Base-by-base conservation (phyloP, 2,113 vertebrate species). In the Cyanoramphus novaezelandiae region DNA sequence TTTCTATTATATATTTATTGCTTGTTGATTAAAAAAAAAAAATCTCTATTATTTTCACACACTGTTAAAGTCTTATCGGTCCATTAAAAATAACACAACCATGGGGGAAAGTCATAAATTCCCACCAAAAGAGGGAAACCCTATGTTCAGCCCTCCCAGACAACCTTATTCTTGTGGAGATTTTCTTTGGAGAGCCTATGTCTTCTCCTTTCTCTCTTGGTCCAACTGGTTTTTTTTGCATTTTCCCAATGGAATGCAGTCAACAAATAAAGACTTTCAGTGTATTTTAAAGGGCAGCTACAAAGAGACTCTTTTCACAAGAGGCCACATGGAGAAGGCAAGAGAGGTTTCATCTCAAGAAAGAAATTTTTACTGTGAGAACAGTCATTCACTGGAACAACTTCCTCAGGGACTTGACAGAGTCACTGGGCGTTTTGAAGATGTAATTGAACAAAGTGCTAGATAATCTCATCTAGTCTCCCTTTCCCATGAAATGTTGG, bases 171-270 rank as follows among this genome's bases (percentile, higher is more conserved):
- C 13, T 65, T 80, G 4, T 41, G 31, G 50, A 79, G 12, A 37
- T 52, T n/a, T 44, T 44, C 11, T 49, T 17, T 44, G 18, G 16
- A 83, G 18, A 78, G n/a, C 2, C 2, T 44, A 12, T 13, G 5
- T 16, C 11, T 43, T 50, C 2, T 59, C 13, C 21, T 72, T 50
- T 87, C 68, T 72, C 50, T 81, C 70, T 69, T 39, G 5, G 11
- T 28, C 4, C 31, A 79, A 25, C 3, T 0, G 0, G 12, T 41
- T 70, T 90, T 80, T 47, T 80, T 44, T 70, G 4, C 4, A 0
- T 84, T 70, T 82, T 74, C 39, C 18, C 5, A 29, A 4, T 28
- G 17, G 35, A 86, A 92, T 43, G 19, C 4, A 43, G 18, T 37
- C 21, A 90, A 41, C 5, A 57, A 47, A 71, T 41, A n/a, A 13